Percentiles rank a stretch among this genome's conserved stretches.
Evolutionary conservation across 2,113 vertebrate species (phyloP).

Genomic region (Dicaeum eximium): DNA sequence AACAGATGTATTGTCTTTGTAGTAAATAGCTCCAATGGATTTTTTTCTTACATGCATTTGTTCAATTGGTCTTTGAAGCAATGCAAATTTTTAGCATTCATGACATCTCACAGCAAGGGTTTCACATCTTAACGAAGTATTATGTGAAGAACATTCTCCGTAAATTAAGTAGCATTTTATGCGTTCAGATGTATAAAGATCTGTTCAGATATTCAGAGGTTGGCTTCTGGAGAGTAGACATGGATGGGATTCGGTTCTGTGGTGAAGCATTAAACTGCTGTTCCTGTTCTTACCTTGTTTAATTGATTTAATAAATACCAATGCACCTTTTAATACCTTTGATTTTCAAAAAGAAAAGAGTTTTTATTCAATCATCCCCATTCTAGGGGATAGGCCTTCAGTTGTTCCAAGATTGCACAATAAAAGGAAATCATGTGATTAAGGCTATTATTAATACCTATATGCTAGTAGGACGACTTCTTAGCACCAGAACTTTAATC

Average conservation of each 20-base stretch:
- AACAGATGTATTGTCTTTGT: constrained; percentile 1
- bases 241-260: neutral
- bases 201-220: neutral
- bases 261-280: neutral
- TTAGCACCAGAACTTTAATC: neutral
- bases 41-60: neutral
- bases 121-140: constrained; percentile 12
- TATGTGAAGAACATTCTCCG: neutral
- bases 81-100: neutral
- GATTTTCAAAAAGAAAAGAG: neutral
- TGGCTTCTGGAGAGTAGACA: neutral
- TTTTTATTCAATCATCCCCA: neutral
- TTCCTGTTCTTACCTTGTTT: neutral
- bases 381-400: neutral
- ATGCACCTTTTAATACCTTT: neutral
- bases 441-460: neutral
- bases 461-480: neutral
- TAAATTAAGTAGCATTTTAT: constrained; percentile 1
- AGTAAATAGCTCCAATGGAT: neutral
- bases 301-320: neutral
- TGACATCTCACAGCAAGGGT: neutral
- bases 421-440: neutral
- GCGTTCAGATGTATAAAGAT: neutral
- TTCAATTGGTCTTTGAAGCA: constrained; percentile 4
- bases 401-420: neutral